A percentile compares a stretch with the other conserved stretches of the same genome.
phyloP scores from a whole-genome alignment of 1,140 invertebrate genomes.

The Helicoverpa zea region DNA sequence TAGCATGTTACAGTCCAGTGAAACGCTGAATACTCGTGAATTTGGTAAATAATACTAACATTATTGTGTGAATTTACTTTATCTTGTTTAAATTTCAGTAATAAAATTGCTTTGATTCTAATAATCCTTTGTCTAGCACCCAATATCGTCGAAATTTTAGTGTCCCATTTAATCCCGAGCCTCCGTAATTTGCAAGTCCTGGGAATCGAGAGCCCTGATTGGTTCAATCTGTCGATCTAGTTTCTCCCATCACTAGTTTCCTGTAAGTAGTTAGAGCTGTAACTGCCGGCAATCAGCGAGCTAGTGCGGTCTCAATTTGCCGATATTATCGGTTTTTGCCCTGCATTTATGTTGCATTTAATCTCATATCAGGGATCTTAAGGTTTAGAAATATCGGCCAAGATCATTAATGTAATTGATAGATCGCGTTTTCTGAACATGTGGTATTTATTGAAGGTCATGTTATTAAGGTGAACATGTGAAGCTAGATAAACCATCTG shows the following conservation, averaged over 20 bases:
- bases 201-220: constrained; percentile 1
- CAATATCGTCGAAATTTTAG: no score
- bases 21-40: not conserved
- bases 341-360: constrained; percentile 26
- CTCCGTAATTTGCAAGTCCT: constrained; percentile 17
- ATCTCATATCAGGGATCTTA: constrained; percentile 14
- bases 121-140: no score
- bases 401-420: constrained; percentile 1
- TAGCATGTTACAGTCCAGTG: not conserved
- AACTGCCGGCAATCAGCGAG: constrained; percentile 28
- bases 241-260: constrained; percentile 32
- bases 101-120: no score
- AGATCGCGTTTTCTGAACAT: not conserved
- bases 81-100: no score
- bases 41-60: not conserved
- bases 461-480: not conserved
- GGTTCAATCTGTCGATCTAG: constrained; percentile 18
- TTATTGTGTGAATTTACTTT: not conserved
- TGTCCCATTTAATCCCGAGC: not conserved
- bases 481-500: no score
- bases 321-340: constrained; percentile 43
- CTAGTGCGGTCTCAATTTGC: constrained; percentile 30
- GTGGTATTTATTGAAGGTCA: not conserved
- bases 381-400: constrained; percentile 24
- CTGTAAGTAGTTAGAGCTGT: constrained; percentile 11